phyloP scores from a whole-genome alignment of 2,888 invertebrate species.

The Octonoba sinensis region DNA sequence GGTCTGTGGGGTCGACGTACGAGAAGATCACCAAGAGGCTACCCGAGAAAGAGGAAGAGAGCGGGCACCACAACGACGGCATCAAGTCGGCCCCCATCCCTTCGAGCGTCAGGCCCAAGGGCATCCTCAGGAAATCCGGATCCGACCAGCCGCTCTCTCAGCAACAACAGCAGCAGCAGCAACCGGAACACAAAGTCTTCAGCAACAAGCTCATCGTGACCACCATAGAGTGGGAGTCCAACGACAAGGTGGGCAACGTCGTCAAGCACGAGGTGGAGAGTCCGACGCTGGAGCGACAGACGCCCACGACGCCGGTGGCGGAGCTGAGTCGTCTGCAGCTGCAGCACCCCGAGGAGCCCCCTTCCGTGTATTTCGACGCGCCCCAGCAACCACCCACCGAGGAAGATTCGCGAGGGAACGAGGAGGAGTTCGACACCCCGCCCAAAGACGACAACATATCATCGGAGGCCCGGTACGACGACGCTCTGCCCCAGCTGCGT shows the following conservation, averaged over 20 bases:
- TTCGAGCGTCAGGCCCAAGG: slow-evolving; percentile 40
- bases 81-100: slow-evolving; percentile 58
- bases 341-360: slow-evolving; percentile 48
- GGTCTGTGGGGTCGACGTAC: slow-evolving; percentile 48
- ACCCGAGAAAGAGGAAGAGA: slow-evolving; percentile 19
- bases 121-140: slow-evolving; percentile 59
- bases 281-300: slow-evolving; percentile 44
- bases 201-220: slow-evolving; percentile 55
- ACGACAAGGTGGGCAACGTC: slow-evolving; percentile 39
- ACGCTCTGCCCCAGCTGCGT: slow-evolving; percentile 28
- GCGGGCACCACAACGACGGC: slow-evolving; percentile 23
- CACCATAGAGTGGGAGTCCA: slow-evolving; percentile 52
- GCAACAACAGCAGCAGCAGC: background rate
- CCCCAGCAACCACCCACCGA: slow-evolving; percentile 54
- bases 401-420: slow-evolving; percentile 36
- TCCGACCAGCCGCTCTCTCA: slow-evolving; percentile 51
- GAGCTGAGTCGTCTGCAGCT: slow-evolving; percentile 48
- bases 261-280: slow-evolving; percentile 60
- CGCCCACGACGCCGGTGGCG: slow-evolving; percentile 43
- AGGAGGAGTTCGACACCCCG: slow-evolving; percentile 56
- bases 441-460: slow-evolving; percentile 46
- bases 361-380: slow-evolving; percentile 67
- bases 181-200: slow-evolving; percentile 15
- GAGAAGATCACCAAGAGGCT: slow-evolving; percentile 39
- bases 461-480: slow-evolving; percentile 39